Base-by-base conservation (phyloP, 2,113 vertebrate species). In the Blennius ocellaris region DNA sequence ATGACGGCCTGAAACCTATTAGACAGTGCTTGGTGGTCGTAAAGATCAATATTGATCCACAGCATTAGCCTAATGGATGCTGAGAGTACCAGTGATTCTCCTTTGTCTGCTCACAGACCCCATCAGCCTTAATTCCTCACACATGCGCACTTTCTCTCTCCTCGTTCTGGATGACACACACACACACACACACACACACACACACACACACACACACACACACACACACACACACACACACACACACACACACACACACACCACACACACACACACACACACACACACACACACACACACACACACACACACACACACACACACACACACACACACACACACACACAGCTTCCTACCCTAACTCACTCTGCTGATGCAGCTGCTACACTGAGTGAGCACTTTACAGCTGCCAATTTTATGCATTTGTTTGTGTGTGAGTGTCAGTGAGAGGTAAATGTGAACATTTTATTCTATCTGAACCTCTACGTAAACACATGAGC, bases 41-140 rank as follows among this genome's bases (percentile, higher is more conserved):
- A 84, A 79, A 76, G 76, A 91, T 91, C 88, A 83, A 78, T 94
- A 92, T 89, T 90, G 91, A 93, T 93, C 90, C 61, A 61, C 57
- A 60, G 84, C 62, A 79, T 90, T 85, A 64, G 83, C 83, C 87
- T 93, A 93, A 93, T 92, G 90, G 90, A 88, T 4, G 87, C 86
- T 82, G 80, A 89, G 86, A 86, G 88, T 36, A 76, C 71, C 81
- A 81, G 74, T 79, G 87, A 89, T 82, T 89, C 85, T 79, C 87
- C 81, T 84, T 85, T 87, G 84, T 91, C 87, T 87, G 85, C 70
- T 72, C 73, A 74, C 64, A 84, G 78, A 84, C 69, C 87, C 84
- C 80, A 87, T 90, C 88, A 75, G 63, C 76, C 67, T 66, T 47
- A 74, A 77, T 69, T 85, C 80, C 69, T 78, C 72, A 83, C 83